Evolutionary conservation across 2,113 vertebrate species (phyloP), one percentile per base, ranked within the genome.

Genomic region (Xenus cinereus): DNA sequence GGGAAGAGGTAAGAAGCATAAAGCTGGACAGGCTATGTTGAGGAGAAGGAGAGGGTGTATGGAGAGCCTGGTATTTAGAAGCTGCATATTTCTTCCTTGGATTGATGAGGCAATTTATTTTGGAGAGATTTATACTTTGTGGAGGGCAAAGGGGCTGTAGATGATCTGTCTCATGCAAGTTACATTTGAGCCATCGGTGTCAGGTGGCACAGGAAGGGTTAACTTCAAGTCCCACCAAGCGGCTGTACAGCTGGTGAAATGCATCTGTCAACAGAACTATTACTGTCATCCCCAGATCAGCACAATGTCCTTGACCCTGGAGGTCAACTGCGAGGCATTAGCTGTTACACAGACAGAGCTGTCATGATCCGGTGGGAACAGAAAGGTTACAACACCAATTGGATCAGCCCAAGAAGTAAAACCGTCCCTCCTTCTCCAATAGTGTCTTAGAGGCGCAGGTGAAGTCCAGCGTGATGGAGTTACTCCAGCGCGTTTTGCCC

Each of bases 231-330:
- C 87, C 84, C 96, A 90, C 97, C 62, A 91, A 96, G 95, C 64
- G 83, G 93, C 94, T 85, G 56, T 77, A 98, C 99, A 99, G 99
- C 98, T 99, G 99, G 98, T 98, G 98, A 98, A 98, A 98, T 98
- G 97, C 97, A 98, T 99, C 99, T 99, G 99, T 99, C 99, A 99
- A 97, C 99, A 94, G 95, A 93, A 98, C 99, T 99, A 99, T 99
- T 99, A 99, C 98, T 98, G 99, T 99, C 99, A 98, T 98, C 95
- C 97, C 96, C 94, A 97, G 98, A 97, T 98, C 97, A 98, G 97
- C 97, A 97, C 95, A 96, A 93, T 95, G 98, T 98, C 98, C 98
- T 98, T 98, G 98, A 99, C 98, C 98, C 98, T 98, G 98, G 98
- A 98, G 98, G 98, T 99, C 98, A 98, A 97, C 86, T 74, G 97